Base-by-base conservation (phyloP, 2,113 vertebrate species). In the Pygoscelis antarcticus region DNA sequence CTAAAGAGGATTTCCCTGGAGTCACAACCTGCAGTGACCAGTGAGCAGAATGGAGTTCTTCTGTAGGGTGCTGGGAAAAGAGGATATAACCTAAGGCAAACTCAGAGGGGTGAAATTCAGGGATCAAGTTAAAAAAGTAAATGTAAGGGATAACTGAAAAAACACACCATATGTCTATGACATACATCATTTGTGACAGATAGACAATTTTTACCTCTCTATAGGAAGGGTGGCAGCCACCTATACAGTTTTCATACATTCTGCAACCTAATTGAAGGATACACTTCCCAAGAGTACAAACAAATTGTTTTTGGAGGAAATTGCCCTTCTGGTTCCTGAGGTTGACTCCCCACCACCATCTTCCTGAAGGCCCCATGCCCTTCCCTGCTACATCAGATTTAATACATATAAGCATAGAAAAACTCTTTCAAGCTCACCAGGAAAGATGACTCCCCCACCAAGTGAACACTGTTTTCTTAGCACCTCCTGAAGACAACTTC, bases 321-420 rank as follows among this genome's bases (percentile, higher is more conserved):
- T 13, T 70, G 6, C 1, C 18, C 17, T 26, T 82, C 20, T 72
- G 6, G 6, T 69, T 6, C 7, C 44, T 76, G 44, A 42, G 3
- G 7, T 10, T 78, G 21, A 51, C 25, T 47, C 3, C 2, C 3
- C 4, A 26, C 11, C 13, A 44, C 9, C 18, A 61, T 27, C 9
- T 61, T 75, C 38, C 49, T 47, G 49, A 80, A 47, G 10, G 2
- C 0, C 4, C 14, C 5, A 6, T 7, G 3, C 1, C 30, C 76
- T 72, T 34, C 36, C 25, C 13, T 51, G 3, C 42, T 47, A 26
- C 9, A 6, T 30, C 10, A 51, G 11, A 12, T 38, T 55, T 64
- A 68, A 55, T 38, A 44, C 1, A 4, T 0, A 26, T 44, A n/a
- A 42, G 2, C 25, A 25, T 12, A 29, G 19, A 66, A 7, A 58